Evolutionary conservation across 2,888 invertebrate species (phyloP).

Genomic region (Automeris io): DNA sequence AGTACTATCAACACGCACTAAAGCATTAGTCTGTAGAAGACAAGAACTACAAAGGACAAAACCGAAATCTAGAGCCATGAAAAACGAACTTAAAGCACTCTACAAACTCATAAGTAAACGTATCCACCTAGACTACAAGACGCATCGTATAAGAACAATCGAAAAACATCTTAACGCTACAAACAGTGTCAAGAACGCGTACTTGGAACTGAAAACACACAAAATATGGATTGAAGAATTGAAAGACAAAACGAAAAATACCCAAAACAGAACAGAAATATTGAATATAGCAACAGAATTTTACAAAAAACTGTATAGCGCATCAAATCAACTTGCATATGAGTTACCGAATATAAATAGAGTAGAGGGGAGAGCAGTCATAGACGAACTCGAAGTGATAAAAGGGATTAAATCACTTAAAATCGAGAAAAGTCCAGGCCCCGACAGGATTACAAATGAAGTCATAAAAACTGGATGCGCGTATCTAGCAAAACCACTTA

Average conservation of each 20-base stretch:
- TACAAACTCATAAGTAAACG: conserved; percentile 12
- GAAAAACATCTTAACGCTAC: conserved; percentile 10
- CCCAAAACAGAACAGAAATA: conserved; percentile 11
- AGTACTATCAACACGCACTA: no score
- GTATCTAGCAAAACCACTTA: conserved; percentile 10
- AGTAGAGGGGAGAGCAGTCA: background rate
- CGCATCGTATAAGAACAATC: conserved; percentile 5
- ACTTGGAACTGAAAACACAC: conserved; percentile 11
- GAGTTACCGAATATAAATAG: background rate
- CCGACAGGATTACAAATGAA: conserved; percentile 17
- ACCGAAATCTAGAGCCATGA: background rate
- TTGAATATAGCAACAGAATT: conserved; percentile 16
- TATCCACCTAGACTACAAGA: conserved; percentile 9
- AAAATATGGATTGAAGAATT: conserved; percentile 12
- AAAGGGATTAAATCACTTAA: conserved; percentile 14
- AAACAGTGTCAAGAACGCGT: conserved; percentile 9
- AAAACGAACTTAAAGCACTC: conserved; percentile 11
- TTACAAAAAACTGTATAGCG: conserved; percentile 13
- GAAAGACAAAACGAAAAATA: conserved; percentile 7
- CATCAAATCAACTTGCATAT: background rate
- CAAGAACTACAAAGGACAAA: no score
- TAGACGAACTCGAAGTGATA: conserved; percentile 10
- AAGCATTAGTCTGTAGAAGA: no score
- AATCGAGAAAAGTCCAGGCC: conserved; percentile 16
- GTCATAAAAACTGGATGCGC: conserved; percentile 13